These are phyloP conservation scores for Barbus barbus DNA, from an alignment of 2,113 vertebrate species.

Conservation along the genomic window DNA sequence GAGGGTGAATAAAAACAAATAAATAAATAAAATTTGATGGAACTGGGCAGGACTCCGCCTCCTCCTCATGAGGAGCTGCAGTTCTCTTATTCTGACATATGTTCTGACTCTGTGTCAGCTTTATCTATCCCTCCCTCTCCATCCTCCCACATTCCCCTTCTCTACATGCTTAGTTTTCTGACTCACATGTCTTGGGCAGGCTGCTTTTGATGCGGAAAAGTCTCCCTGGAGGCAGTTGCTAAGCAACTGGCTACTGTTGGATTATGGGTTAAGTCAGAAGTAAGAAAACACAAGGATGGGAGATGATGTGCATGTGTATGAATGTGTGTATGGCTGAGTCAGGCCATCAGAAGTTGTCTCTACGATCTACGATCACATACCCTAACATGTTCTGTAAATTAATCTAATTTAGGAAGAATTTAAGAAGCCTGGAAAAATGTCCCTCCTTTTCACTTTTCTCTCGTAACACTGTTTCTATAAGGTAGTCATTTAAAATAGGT, in stretches of 20 bases:
- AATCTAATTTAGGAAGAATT: background rate
- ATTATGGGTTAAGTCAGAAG: conserved; percentile 69
- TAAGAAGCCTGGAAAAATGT: background rate
- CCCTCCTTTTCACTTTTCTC: background rate
- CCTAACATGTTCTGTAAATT: background rate
- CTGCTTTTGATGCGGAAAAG: conserved; percentile 65
- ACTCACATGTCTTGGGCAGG: conserved; percentile 62
- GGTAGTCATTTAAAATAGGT: background rate
- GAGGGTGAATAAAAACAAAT: background rate
- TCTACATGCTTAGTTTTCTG: conserved; percentile 42
- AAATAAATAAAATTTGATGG: conserved; percentile 22
- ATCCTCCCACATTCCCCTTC: conserved; percentile 29
- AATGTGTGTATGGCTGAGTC: conserved; percentile 25
- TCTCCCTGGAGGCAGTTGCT: conserved; percentile 75
- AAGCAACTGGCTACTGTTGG: conserved; percentile 73
- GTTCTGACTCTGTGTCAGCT: conserved; percentile 17
- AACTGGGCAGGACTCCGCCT: conserved; percentile 28
- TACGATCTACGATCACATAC: background rate
- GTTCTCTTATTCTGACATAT: conserved; percentile 28
- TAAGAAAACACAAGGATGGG: conserved; percentile 57
- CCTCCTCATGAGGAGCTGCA: background rate
- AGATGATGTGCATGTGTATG: conserved; percentile 23
- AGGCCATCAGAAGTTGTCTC: background rate
- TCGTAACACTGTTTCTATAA: background rate
- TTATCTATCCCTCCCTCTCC: conserved; percentile 17